Conservation (phyloP, 2,113 vertebrate genomes). For the Cyanistes caeruleus region DNA sequence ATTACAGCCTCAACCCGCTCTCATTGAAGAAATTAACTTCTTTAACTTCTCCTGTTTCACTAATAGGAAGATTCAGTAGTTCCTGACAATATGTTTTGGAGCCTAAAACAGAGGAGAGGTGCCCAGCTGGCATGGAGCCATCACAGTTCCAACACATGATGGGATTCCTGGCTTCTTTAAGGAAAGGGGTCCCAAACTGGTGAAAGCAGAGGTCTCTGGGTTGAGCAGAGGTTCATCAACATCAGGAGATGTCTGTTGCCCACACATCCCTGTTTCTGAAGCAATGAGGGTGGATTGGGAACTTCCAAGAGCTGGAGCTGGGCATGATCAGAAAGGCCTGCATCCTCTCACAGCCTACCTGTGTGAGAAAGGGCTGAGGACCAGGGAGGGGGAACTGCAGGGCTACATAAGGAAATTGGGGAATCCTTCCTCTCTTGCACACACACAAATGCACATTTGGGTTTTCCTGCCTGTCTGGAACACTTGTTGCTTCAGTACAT, state of each 20-base stretch:
- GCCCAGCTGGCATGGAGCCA: not conserved
- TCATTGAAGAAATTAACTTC: not conserved
- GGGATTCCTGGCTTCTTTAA: not conserved
- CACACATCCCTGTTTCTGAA: not conserved
- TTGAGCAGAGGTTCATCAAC: not conserved
- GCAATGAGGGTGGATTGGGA: rapidly evolving
- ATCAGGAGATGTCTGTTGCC: not conserved
- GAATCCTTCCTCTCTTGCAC: not conserved
- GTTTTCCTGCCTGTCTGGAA: not conserved
- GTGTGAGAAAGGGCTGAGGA: not conserved
- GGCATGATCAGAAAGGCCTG: not conserved
- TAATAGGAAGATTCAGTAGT: not conserved
- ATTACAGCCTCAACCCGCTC: not conserved
- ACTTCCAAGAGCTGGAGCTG: not conserved
- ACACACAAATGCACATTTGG: too few species aligned
- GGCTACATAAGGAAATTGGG: not conserved
- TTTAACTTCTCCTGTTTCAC: not conserved
- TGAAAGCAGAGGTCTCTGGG: not conserved
- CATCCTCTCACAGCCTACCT: not conserved
- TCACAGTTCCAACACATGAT: not conserved
- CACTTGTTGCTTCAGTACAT: not conserved
- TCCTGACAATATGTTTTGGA: not conserved
- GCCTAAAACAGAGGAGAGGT: rapidly evolving
- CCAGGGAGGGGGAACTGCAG: not conserved
- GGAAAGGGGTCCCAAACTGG: not conserved